Percentiles rank a stretch among this genome's conserved stretches.
Conservation (phyloP, 2,888 invertebrate species). For the Pimpla rufipes region DNA sequence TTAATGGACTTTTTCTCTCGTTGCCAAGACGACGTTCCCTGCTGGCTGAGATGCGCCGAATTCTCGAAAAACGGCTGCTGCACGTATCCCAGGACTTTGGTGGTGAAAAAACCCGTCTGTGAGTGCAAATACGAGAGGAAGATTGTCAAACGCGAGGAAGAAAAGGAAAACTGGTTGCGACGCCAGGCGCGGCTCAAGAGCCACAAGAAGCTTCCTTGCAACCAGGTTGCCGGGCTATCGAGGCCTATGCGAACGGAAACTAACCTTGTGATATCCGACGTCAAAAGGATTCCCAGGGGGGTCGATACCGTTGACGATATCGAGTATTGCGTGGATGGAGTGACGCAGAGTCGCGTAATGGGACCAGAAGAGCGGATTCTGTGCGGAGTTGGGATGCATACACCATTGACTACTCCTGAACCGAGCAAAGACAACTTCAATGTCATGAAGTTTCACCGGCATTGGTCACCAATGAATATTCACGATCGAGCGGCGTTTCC, state of each 20-base stretch:
- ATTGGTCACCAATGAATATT: constrained; percentile 74
- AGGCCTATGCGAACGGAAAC: constrained; percentile 74
- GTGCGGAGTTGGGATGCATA: constrained; percentile 75
- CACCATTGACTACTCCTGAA: constrained; percentile 76
- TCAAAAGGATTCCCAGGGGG: constrained; percentile 70
- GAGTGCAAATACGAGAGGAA: constrained; percentile 81
- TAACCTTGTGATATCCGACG: constrained; percentile 75
- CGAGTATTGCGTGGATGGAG: constrained; percentile 74
- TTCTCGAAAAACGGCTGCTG: constrained; percentile 66
- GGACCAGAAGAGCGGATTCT: constrained; percentile 69
- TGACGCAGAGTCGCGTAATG: constrained; percentile 73
- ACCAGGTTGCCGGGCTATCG: constrained; percentile 70
- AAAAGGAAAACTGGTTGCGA: constrained; percentile 71
- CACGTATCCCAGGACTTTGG: constrained; percentile 63
- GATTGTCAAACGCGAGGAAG: constrained; percentile 76
- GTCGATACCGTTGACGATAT: constrained; percentile 69
- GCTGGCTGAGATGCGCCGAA: constrained; percentile 74
- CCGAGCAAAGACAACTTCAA: constrained; percentile 71
- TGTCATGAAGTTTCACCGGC: constrained; percentile 70
- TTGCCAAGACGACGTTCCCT: constrained; percentile 71
- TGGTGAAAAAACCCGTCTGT: constrained; percentile 78
- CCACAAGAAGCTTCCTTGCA: constrained; percentile 72
- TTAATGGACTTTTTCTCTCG: constrained; percentile 75
- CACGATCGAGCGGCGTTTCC: constrained; percentile 6
- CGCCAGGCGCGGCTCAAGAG: constrained; percentile 74